These are phyloP conservation scores for Drosophila murphyi DNA, from an alignment of 1,140 invertebrate genomes.

Conservation along the genomic window DNA sequence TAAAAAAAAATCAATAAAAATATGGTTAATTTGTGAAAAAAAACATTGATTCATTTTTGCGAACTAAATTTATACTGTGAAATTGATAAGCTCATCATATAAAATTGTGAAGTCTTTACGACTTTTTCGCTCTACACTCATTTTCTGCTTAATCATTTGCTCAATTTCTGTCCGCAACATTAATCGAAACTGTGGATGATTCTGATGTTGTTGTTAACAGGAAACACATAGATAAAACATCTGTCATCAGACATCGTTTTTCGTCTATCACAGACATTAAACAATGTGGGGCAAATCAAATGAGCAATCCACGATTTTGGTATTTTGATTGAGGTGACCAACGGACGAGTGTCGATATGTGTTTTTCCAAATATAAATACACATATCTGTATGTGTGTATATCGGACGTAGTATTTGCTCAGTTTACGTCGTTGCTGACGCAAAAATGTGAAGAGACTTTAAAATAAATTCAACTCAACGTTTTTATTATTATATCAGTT, in stretches of 20 bases:
- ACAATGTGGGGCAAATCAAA: slow-evolving; percentile 1
- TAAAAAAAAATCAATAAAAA: too few species aligned
- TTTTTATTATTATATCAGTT: slow-evolving; percentile 45
- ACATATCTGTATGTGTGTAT: slow-evolving; percentile 42
- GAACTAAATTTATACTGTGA: too few species aligned
- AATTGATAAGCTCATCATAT: too few species aligned
- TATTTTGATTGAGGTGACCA: slow-evolving; percentile 14
- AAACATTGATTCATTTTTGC: too few species aligned
- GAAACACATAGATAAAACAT: slow-evolving; percentile 16
- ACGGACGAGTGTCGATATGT: slow-evolving; percentile 27
- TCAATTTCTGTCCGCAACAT: not conserved
- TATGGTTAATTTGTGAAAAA: too few species aligned
- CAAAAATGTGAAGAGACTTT: slow-evolving; percentile 67
- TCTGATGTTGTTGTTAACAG: slow-evolving; percentile 3
- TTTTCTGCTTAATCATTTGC: too few species aligned
- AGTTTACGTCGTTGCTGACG: slow-evolving; percentile 68
- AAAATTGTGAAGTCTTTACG: too few species aligned
- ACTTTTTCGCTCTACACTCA: too few species aligned
- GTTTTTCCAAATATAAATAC: slow-evolving; percentile 40
- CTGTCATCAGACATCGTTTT: slow-evolving; percentile 13
- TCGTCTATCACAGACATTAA: not conserved
- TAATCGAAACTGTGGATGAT: not conserved
- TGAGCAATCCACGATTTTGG: not conserved
- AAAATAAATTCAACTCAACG: slow-evolving; percentile 77
- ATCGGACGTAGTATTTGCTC: slow-evolving; percentile 61